These are phyloP conservation scores for Drosophila funebris DNA, from an alignment of 1,140 invertebrate genomes.

Conservation along the genomic window DNA sequence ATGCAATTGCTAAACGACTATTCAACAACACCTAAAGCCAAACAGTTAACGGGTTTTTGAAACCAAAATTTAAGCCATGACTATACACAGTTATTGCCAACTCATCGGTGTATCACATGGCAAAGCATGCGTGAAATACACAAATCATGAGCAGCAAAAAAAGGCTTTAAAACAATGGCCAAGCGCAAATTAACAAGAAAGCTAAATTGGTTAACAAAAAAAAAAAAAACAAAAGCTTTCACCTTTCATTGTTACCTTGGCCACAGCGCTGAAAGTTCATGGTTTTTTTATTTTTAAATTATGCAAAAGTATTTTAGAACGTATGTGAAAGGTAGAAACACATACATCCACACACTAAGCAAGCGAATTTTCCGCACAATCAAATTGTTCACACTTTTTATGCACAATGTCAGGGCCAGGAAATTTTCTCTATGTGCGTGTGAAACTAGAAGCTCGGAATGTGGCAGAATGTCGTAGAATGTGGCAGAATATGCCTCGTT, in stretches of 20 bases:
- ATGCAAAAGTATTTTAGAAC: constrained; percentile 63
- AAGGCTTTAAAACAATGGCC: constrained; percentile 56
- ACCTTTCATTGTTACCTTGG: constrained; percentile 72
- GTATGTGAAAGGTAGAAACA: constrained; percentile 31
- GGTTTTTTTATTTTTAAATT: constrained; percentile 50
- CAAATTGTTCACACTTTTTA: constrained; percentile 73
- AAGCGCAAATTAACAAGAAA: constrained; percentile 39
- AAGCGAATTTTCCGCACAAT: constrained; percentile 73
- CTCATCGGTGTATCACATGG: constrained; percentile 2
- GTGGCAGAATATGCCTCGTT: not conserved
- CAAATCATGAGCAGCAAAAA: constrained; percentile 30
- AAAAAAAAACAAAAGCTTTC: constrained; percentile 26
- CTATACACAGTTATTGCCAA: not conserved
- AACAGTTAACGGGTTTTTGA: constrained; percentile 1
- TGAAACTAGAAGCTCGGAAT: constrained; percentile 18
- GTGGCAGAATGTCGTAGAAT: not conserved
- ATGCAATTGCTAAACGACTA: not conserved
- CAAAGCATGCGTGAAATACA: constrained; percentile 33
- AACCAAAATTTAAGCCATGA: not conserved
- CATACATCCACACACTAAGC: constrained; percentile 28
- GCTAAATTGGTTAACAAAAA: not conserved
- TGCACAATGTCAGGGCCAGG: constrained; percentile 9
- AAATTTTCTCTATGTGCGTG: constrained; percentile 12
- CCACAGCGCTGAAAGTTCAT: constrained; percentile 26
- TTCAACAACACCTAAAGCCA: constrained; percentile 5